phyloP scores from a whole-genome alignment of 2,113 vertebrate species.

The Antechinus stuartii region DNA sequence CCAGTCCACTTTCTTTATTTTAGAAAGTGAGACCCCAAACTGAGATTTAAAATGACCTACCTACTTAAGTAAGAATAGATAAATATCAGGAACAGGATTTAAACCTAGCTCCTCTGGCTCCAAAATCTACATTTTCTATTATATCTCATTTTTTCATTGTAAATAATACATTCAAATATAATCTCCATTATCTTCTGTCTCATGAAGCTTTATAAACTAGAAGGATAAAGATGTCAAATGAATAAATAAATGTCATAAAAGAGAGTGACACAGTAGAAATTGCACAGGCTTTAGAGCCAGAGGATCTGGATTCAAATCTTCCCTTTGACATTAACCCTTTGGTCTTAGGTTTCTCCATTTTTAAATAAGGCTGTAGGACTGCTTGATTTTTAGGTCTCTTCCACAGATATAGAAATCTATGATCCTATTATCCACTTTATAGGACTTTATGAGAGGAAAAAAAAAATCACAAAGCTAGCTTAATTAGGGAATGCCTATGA shows the following conservation, averaged over 20 bases:
- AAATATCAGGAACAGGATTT: not conserved
- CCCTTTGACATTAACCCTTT: not conserved
- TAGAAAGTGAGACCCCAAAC: not conserved
- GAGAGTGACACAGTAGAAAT: not conserved
- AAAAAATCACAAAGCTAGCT: not conserved
- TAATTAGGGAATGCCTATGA: not conserved
- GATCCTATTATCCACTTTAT: not conserved
- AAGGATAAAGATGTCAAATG: not conserved
- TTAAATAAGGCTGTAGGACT: not conserved
- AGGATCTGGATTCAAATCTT: not conserved
- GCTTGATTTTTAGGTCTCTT: not conserved
- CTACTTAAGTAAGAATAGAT: not conserved
- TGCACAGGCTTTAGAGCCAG: not conserved
- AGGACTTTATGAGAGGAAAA: not conserved
- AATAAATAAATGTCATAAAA: not conserved
- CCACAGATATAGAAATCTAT: not conserved
- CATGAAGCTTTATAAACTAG: not conserved
- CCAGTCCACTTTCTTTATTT: not conserved
- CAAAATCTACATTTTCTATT: not conserved
- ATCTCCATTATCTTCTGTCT: not conserved
- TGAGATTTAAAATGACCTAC: not conserved
- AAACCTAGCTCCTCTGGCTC: not conserved
- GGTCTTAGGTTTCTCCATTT: not conserved
- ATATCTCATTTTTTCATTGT: not conserved
- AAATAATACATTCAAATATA: not conserved